These are phyloP conservation scores for Physocephala rufipes DNA, from an alignment of 2,888 invertebrate species.

Conservation along the genomic window DNA sequence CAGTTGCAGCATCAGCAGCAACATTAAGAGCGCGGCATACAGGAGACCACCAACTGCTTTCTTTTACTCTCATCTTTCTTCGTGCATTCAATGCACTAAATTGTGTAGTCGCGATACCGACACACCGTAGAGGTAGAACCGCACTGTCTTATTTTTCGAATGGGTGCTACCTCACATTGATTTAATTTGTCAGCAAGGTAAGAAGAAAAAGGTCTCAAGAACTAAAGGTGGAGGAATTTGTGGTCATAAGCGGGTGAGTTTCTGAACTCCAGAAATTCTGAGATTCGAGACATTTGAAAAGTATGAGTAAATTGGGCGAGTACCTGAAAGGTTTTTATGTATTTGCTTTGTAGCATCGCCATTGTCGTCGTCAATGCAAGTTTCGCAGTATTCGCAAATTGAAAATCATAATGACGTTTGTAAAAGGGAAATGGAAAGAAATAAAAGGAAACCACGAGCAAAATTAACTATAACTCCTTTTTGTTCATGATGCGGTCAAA, in stretches of 20 bases:
- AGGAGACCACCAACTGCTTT: too few species aligned
- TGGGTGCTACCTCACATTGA: conserved; percentile 65
- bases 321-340: conserved; percentile 1
- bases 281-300: conserved; percentile 23
- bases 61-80: conserved; percentile 23
- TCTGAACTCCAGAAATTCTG: too few species aligned
- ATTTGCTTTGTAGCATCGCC: neutral
- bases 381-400: neutral
- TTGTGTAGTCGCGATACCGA: conserved; percentile 36
- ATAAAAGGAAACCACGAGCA: too few species aligned
- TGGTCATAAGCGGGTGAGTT: too few species aligned
- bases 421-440: neutral
- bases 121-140: conserved; percentile 37
- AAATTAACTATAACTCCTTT: neutral
- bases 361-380: neutral
- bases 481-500: too few species aligned
- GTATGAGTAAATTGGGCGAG: conserved; percentile 18
- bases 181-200: conserved; percentile 67
- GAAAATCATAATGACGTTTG: neutral
- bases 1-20: too few species aligned
- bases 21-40: too few species aligned
- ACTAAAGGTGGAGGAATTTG: neutral
- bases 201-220: neutral
- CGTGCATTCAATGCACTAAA: conserved; percentile 15
- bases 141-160: conserved; percentile 55